Evolutionary conservation across 2,797 vertebrate genomes (phyloP).

Genomic region (Lates japonicus): DNA sequence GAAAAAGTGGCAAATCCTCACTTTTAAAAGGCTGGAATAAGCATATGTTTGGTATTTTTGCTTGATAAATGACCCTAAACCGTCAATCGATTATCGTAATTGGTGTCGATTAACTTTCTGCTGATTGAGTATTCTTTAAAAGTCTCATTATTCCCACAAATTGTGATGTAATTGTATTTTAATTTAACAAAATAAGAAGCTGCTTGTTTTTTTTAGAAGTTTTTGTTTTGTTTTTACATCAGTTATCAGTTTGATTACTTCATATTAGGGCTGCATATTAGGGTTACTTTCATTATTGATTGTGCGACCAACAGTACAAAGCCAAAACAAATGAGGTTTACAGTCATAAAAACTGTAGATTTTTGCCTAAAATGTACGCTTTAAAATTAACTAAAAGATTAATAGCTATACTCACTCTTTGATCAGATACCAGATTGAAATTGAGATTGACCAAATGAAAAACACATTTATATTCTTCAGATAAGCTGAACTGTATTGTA

Average conservation of each 20-base stretch:
- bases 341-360: neutral
- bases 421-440: neutral
- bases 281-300: neutral
- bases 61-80: neutral
- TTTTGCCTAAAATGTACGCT: no score
- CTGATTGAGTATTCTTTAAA: neutral
- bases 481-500: neutral
- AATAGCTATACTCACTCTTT: neutral
- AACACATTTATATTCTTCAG: neutral
- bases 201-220: neutral
- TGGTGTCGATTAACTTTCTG: neutral
- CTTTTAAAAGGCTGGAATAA: neutral
- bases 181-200: neutral
- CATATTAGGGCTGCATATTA: neutral
- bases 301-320: neutral
- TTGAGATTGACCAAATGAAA: neutral
- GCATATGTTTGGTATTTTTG: neutral
- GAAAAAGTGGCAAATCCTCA: neutral
- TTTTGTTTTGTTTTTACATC: neutral
- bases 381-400: neutral
- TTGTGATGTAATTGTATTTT: neutral
- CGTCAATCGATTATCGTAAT: neutral
- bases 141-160: neutral
- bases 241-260: neutral
- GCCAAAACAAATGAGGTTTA: neutral